phyloP scores from a whole-genome alignment of 2,113 vertebrate species.

The Hypomesus transpacificus region DNA sequence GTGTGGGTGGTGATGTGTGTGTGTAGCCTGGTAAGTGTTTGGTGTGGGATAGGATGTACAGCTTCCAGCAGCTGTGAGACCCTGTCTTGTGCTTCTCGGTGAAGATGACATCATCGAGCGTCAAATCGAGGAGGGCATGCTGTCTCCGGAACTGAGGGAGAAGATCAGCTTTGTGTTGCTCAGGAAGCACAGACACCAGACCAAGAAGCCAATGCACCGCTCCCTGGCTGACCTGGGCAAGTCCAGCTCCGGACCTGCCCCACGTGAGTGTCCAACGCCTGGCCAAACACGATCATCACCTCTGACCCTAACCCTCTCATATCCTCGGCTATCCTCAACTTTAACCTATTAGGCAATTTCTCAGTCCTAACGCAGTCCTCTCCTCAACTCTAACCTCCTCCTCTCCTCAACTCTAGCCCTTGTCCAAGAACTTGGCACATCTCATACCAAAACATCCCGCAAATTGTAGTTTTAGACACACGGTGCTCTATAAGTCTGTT shows the following conservation, averaged over 20 bases:
- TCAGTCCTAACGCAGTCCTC: no score
- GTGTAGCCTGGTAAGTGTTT: no score
- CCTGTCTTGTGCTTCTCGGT: background rate
- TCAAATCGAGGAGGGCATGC: slow-evolving; percentile 85
- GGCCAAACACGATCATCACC: background rate
- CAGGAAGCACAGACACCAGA: slow-evolving; percentile 94
- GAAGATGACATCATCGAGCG: slow-evolving; percentile 89
- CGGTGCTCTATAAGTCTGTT: background rate
- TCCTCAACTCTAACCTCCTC: background rate
- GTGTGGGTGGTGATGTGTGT: no score
- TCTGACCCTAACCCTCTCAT: no score
- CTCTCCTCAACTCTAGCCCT: background rate
- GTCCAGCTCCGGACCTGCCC: slow-evolving; percentile 74
- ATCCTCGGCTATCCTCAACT: no score
- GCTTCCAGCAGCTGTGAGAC: background rate
- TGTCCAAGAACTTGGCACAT: no score
- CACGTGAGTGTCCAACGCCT: slow-evolving; percentile 68
- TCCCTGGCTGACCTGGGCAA: slow-evolving; percentile 92
- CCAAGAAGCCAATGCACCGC: slow-evolving; percentile 95
- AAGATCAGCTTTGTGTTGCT: slow-evolving; percentile 89
- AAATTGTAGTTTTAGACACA: no score
- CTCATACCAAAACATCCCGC: no score
- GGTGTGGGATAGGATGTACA: background rate
- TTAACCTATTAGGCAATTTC: no score
- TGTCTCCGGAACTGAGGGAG: slow-evolving; percentile 84